A percentile compares a stretch with the other conserved stretches of the same genome.
These are phyloP conservation scores for Cantharis lateralis DNA, from an alignment of 2,888 invertebrate species.

Conservation along the genomic window DNA sequence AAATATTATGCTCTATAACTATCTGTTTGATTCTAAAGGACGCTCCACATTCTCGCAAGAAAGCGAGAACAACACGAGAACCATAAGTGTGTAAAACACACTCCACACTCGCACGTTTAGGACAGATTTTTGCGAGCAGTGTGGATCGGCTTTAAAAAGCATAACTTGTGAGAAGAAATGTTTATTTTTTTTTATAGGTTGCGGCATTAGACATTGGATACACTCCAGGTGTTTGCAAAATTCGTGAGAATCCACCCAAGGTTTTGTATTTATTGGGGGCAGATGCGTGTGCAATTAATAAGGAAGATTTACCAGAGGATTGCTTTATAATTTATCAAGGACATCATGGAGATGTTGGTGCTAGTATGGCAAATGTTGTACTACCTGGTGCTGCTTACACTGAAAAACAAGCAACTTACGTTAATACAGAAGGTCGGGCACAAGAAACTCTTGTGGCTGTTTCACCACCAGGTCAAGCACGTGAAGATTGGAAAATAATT, in stretches of 20 bases:
- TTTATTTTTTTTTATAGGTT: conserved; percentile 57
- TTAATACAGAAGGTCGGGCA: conserved; percentile 96
- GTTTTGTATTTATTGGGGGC: conserved; percentile 92
- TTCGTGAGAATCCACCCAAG: conserved; percentile 67
- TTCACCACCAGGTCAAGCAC: conserved; percentile 88
- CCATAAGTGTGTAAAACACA: no score
- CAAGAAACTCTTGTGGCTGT: conserved; percentile 89
- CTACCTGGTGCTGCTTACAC: conserved; percentile 98
- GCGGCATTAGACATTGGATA: conserved; percentile 97
- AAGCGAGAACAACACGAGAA: no score
- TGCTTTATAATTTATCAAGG: conserved; percentile 91
- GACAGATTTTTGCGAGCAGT: no score
- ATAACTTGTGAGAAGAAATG: background rate
- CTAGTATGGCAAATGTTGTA: conserved; percentile 88
- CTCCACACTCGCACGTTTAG: no score
- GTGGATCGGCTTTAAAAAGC: no score
- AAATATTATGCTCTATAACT: conserved; percentile 15
- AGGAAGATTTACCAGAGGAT: conserved; percentile 78
- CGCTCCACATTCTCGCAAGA: no score
- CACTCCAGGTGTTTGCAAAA: conserved; percentile 69
- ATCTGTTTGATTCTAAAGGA: no score
- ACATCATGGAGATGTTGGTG: conserved; percentile 96
- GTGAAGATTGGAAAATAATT: conserved; percentile 98
- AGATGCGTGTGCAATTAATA: conserved; percentile 81
- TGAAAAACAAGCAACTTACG: conserved; percentile 96